Percentiles rank a stretch among this genome's conserved stretches.
phyloP scores from a whole-genome alignment of 2,888 invertebrate species.

The Diaphora mendica region DNA sequence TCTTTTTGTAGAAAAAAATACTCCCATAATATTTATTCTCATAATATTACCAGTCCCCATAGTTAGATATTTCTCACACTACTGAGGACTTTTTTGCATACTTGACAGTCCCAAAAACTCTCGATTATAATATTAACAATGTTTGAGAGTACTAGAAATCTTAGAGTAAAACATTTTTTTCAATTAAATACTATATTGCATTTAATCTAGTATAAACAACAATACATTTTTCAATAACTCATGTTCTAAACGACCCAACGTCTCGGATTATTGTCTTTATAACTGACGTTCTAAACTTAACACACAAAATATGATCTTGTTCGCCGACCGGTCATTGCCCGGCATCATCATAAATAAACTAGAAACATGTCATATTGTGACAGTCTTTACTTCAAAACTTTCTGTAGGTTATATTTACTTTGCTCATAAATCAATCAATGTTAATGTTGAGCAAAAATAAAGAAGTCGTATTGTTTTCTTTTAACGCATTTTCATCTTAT shows the following conservation, averaged over 20 bases:
- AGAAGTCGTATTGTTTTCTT: neutral
- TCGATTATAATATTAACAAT: too few relatives aligned
- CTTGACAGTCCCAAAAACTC: too few relatives aligned
- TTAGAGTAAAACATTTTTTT: too few relatives aligned
- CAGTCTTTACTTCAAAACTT: constrained; percentile 14
- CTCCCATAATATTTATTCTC: too few relatives aligned
- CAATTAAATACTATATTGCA: too few relatives aligned
- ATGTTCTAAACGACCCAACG: constrained; percentile 9
- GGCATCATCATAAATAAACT: constrained; percentile 28
- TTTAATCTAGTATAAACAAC: neutral
- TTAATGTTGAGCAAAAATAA: constrained; percentile 6
- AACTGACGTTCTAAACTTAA: constrained; percentile 1
- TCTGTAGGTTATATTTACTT: constrained; percentile 19
- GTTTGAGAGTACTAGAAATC: too few relatives aligned
- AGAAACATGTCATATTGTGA: constrained; percentile 26
- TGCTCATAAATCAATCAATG: constrained; percentile 21
- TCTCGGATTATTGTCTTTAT: constrained; percentile 4
- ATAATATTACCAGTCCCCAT: too few relatives aligned
- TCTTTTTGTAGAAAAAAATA: too few relatives aligned
- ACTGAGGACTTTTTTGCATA: too few relatives aligned
- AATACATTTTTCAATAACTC: neutral
- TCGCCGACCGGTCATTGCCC: constrained; percentile 31
- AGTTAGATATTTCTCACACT: too few relatives aligned
- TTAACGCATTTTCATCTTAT: neutral
- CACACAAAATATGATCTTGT: constrained; percentile 16